Base-by-base conservation (phyloP, 1,140 invertebrate genomes). In the Scaptomyza pallida region DNA sequence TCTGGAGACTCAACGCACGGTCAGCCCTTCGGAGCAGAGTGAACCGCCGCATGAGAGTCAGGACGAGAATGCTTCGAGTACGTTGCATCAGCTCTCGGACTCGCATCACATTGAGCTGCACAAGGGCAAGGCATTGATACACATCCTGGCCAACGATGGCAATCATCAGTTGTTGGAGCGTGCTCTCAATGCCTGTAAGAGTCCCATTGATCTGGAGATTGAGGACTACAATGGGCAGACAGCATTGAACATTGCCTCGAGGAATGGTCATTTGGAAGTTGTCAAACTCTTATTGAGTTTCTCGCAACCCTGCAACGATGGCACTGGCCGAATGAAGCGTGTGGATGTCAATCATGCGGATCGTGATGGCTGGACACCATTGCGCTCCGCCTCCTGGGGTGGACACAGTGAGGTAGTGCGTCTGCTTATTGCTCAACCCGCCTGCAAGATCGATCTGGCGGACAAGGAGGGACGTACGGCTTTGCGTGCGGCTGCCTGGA, bases 401-500 rank as follows among this genome's bases (percentile, higher is more conserved):
- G 97, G 97, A 13, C 97, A 98, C 88, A 96, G 95, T 12, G 96
- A 98, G 92, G 96, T 98, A 1, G 97, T 98, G 2, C 95, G 96
- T 52, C 93, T 96, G 17, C 92, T 98, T 15, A 92, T 98, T 8
- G 93, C 95, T 45, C 94, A 95, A 65, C 96, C 79, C 4, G 82
- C 96, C 0, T 97, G 96, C 76, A 93, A 94, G 78, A 93, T 96
- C 4, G 97, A 98, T 91, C 95, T 86, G 6, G 92, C 93, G 92
- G 95, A 95, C 86, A 94, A 94, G 85, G 94, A 95, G 91, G 94
- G 95, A 50, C 94, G 94, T 45, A 95, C 95, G 5, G 95, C 95
- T 1, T 89, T 96, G 13, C 93, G 97, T 72, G 95, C 97, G 21
- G 97, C 97, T 1, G 96, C 96, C 37, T 98, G 96, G 96, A 96